phyloP scores from a whole-genome alignment of 2,888 invertebrate genomes.

The Biston betularia region DNA sequence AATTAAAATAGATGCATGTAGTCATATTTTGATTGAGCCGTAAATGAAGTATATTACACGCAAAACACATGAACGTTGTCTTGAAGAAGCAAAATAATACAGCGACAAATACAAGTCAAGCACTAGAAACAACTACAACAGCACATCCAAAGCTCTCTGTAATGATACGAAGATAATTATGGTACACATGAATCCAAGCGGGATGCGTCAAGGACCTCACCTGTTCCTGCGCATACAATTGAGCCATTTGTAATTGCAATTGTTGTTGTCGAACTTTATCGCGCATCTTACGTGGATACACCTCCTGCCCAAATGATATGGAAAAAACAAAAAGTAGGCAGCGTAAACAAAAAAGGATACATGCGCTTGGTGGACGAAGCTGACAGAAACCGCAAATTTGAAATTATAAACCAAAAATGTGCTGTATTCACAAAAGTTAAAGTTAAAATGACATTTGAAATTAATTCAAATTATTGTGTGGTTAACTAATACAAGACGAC shows the following conservation, averaged over 20 bases:
- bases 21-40: conserved; percentile 20
- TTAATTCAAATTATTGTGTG: conserved; percentile 59
- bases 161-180: conserved; percentile 56
- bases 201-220: conserved; percentile 82
- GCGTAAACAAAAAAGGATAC: conserved; percentile 84
- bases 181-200: conserved; percentile 72
- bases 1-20: conserved; percentile 35
- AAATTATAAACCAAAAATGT: conserved; percentile 59
- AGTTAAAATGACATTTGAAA: conserved; percentile 60
- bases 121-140: conserved; percentile 76
- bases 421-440: conserved; percentile 62
- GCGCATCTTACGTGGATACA: conserved; percentile 93
- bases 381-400: conserved; percentile 48
- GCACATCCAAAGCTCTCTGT: conserved; percentile 84
- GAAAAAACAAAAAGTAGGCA: conserved; percentile 85
- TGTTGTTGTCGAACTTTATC: conserved; percentile 91
- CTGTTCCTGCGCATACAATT: conserved; percentile 85
- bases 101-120: conserved; percentile 70
- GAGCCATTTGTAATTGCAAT: conserved; percentile 87
- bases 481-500: conserved; percentile 77
- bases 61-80: conserved; percentile 55
- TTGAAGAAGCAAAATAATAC: conserved; percentile 63
- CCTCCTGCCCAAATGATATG: conserved; percentile 89
- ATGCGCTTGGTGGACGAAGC: conserved; percentile 78
- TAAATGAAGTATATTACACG: conserved; percentile 26